Base-by-base conservation (phyloP, 1,140 invertebrate genomes). In the Pseudoatta argentina region DNA sequence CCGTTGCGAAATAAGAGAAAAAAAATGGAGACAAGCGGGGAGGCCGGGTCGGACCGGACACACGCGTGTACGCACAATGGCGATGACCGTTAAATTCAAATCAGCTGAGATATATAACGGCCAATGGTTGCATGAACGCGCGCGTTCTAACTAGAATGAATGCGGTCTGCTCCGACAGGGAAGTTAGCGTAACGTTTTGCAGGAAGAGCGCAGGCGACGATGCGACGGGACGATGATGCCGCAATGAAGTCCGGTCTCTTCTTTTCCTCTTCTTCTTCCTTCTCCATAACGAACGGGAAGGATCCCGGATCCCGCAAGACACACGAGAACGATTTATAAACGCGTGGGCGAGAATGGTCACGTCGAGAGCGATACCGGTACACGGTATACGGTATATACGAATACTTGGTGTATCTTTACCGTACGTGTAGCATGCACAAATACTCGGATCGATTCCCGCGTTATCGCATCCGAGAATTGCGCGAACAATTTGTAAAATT, bases 31-130 rank as follows among this genome's bases (percentile, higher is more conserved):
- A 82, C 76, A 34, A 34, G 30, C 30, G 30, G 30, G 39, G 66
- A 63, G 86, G 71, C 30, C 18, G 16, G 61, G 10, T 61, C 59
- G 79, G 71, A 57, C 27, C 59, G 48, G 16, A 85, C 55, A 24
- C 55, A 24, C 18, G 66, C 18, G 59, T 57, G 69, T 81, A 91
- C 90, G 91, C 89, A 93, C 92, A 92, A 92, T 93, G 88, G 69
- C 85, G 90, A 89, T 91, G 90, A 93, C 91, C 92, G 93, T 93
- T 93, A 93, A 93, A 94, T 94, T 93, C 89, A 93, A 94, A 94
- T 94, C 91, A 92, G 87, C 90, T 71, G 87, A 88, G 89, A 91
- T 92, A 91, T 92, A 93, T 91, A 93, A 93, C 89, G 88, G 87
- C 88, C 86, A 78, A 87, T 87, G 86, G 88, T 86, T 82, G 34